Conservation (phyloP, 2,888 invertebrate species). For the Athrips mouffetella region DNA sequence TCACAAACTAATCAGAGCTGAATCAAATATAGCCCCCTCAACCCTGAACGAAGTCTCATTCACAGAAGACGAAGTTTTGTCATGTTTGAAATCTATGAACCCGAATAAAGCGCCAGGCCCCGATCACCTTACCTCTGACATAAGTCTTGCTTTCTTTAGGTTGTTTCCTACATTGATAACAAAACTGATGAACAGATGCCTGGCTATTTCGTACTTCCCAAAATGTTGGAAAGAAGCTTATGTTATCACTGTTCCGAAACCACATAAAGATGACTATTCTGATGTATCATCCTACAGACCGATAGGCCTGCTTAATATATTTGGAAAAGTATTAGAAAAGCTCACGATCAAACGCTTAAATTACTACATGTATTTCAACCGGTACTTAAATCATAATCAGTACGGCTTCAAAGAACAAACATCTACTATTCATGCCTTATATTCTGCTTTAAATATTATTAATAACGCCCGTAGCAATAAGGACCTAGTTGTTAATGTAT, state of each 20-base stretch:
- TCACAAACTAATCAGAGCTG: background rate
- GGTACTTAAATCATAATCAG: background rate
- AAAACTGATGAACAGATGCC: background rate
- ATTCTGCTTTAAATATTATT: background rate
- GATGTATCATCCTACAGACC: constrained; percentile 16
- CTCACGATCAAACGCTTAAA: background rate
- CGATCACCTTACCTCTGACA: background rate
- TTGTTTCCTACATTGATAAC: background rate
- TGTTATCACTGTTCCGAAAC: constrained; percentile 26
- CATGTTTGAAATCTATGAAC: background rate
- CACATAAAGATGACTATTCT: constrained; percentile 17
- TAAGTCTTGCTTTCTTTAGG: background rate
- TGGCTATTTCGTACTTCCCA: constrained; percentile 15
- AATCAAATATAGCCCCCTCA: background rate
- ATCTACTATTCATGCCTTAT: background rate
- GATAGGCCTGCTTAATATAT: too few species aligned
- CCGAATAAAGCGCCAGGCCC: constrained; percentile 3
- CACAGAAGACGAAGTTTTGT: background rate
- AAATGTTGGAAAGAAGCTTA: constrained; percentile 19
- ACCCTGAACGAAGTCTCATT: background rate
- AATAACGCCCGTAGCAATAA: background rate
- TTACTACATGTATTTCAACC: background rate
- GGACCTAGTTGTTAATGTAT: background rate
- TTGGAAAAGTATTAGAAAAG: constrained; percentile 21
- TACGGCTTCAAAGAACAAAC: constrained; percentile 3